These are phyloP conservation scores for Hipposideros armiger DNA, from an alignment of 2,113 vertebrate genomes.

Conservation along the genomic window DNA sequence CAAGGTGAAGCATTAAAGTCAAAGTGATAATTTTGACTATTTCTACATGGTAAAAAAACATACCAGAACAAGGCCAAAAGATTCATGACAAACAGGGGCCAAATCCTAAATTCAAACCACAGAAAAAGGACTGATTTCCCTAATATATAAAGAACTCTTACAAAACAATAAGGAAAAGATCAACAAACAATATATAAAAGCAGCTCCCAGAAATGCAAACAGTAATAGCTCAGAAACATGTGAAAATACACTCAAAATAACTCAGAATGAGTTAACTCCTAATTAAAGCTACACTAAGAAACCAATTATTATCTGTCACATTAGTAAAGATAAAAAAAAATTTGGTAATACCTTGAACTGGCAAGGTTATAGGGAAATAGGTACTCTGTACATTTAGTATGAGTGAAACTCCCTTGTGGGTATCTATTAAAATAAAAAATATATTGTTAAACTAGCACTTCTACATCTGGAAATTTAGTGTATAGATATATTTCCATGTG, in stretches of 20 bases:
- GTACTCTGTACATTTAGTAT: not conserved
- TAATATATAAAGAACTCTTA: not conserved
- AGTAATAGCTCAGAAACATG: conserved; percentile 15
- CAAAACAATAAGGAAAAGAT: conserved; percentile 16
- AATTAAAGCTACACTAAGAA: conserved; percentile 41
- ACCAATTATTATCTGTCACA: not conserved
- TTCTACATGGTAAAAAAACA: not conserved
- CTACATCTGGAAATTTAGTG: not conserved
- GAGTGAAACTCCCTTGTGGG: not conserved
- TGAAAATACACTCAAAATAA: conserved; percentile 46
- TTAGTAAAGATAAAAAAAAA: conserved; percentile 44
- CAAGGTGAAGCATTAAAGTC: conserved; percentile 27
- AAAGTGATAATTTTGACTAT: not conserved
- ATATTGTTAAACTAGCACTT: conserved; percentile 2
- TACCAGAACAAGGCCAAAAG: not conserved
- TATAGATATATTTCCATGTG: conserved; percentile 38
- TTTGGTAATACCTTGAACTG: not conserved
- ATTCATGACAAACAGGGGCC: not conserved
- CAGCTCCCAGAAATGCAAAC: conserved; percentile 12
- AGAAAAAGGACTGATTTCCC: not conserved
- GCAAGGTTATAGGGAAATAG: not conserved
- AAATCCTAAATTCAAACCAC: conserved; percentile 13
- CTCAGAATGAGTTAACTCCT: conserved; percentile 3
- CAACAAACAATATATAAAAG: not conserved
- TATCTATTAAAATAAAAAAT: conserved; percentile 41